These are phyloP conservation scores for Dermochelys coriacea DNA, from an alignment of 2,797 vertebrate genomes.

Conservation along the genomic window DNA sequence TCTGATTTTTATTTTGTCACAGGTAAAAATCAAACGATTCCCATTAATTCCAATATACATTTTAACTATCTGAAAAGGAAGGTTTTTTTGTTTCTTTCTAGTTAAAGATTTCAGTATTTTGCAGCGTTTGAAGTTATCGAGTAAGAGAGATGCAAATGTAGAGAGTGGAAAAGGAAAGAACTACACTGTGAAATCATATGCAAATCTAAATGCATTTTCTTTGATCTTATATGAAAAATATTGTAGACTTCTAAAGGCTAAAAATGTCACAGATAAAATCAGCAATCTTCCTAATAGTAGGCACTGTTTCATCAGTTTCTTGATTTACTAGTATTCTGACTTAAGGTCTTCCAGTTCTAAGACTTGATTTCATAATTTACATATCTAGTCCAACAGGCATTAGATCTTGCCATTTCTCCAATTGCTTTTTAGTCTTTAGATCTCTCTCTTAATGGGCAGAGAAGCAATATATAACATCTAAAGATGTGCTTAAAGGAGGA, in stretches of 20 bases:
- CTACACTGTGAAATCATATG: conserved; percentile 55
- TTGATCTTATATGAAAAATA: conserved; percentile 74
- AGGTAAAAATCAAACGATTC: conserved; percentile 55
- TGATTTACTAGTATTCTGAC: conserved; percentile 71
- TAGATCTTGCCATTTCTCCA: conserved; percentile 68
- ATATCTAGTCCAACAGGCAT: conserved; percentile 70
- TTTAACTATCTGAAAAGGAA: conserved; percentile 54
- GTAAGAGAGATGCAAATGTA: conserved; percentile 43
- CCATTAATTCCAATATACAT: conserved; percentile 56
- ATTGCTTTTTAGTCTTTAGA: conserved; percentile 65
- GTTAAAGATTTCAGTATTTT: conserved; percentile 50
- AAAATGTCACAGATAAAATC: conserved; percentile 77
- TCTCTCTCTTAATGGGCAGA: conserved; percentile 55
- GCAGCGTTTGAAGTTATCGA: conserved; percentile 58
- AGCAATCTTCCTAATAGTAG: conserved; percentile 61
- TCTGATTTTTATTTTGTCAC: conserved; percentile 62
- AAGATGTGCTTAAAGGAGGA: conserved; percentile 59
- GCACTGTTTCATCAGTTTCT: conserved; percentile 62
- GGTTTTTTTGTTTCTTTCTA: conserved; percentile 46
- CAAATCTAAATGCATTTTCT: conserved; percentile 74
- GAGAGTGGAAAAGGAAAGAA: conserved; percentile 16
- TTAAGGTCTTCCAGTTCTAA: conserved; percentile 65
- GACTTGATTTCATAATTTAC: conserved; percentile 75
- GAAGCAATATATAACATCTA: conserved; percentile 47
- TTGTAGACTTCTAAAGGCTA: conserved; percentile 76